Base-by-base conservation (phyloP, 2,113 vertebrate species). In the human (Homo sapiens) region DNA sequence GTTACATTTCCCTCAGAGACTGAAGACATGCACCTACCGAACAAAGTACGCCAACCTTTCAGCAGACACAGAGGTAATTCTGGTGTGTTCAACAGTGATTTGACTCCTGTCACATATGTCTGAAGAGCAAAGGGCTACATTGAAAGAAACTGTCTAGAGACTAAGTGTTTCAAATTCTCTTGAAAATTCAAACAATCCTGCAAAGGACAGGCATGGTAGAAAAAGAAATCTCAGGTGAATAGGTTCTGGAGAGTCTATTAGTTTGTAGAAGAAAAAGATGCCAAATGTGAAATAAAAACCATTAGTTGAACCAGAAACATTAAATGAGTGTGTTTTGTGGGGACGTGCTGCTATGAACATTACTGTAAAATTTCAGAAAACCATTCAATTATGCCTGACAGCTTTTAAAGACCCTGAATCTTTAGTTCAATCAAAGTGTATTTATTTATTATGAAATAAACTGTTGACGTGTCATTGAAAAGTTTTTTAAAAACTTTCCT, bases 371-470 rank as follows among this genome's bases (percentile, higher is more conserved):
- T 85, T 94, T 84, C 2, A 30, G 45, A 94, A 86, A 96, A 13
- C 68, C 22, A 79, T 61, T 92, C 66, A 14, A 5, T 85, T 57
- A 85, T 81, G 25, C 35, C 43, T 80, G 85, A 81, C 50, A 86
- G 40, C 0, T 48, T 85, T 91, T 82, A 68, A 94, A 95, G 89
- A 85, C 35, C 43, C 68, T 0, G 2, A 88, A 68, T 97, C 72
- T 96, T 89, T 50, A 89, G 40, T 72, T 94, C 94, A 87, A 79
- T 93, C 91, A 82, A 88, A 95, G 13, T 52, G 75, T 25, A 59
- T 25, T 48, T 89, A 78, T 91, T 97, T 97, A 50, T 75, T 94
- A 87, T 92, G 50, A 94, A 93, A 90, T 83, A 88, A 97, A 93
- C 11, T 32, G 2, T 45, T 95, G 70, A 86, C 12, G 5, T 95